Percentiles rank a stretch among this genome's conserved stretches.
Conservation (phyloP, 2,113 vertebrate genomes). For the Nettapus auritus region DNA sequence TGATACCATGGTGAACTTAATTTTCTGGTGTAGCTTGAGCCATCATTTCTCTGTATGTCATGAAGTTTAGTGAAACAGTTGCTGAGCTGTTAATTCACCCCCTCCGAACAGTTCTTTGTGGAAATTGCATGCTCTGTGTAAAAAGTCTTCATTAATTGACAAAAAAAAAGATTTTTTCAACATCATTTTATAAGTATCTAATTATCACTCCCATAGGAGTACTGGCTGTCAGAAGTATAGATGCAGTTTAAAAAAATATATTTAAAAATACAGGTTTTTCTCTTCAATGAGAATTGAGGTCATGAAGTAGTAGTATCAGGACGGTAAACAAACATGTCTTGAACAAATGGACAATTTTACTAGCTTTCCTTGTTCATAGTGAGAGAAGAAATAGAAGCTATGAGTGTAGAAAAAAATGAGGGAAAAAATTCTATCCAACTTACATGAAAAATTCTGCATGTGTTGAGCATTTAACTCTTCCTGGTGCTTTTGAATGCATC, state of each 20-base stretch:
- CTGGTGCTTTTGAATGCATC: not conserved
- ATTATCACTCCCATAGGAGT: not conserved
- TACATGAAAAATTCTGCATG: not conserved
- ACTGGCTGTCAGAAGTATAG: not conserved
- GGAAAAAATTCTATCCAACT: not conserved
- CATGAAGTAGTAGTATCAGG: not conserved
- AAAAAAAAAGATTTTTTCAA: not conserved
- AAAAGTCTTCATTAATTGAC: not conserved
- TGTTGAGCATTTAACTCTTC: conserved; percentile 2
- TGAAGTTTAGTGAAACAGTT: not conserved
- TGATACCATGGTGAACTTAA: not conserved
- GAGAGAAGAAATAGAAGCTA: not conserved
- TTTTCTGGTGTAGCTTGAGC: not conserved
- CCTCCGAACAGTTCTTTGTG: not conserved
- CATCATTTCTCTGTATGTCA: not conserved
- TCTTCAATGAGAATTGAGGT: not conserved
- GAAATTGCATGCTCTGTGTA: not conserved
- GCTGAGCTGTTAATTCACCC: not conserved
- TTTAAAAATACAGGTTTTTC: not conserved
- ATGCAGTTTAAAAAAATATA: not conserved
- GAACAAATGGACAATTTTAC: not conserved
- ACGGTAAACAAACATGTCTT: not conserved
- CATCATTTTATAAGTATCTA: not conserved
- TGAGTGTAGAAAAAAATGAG: not conserved
- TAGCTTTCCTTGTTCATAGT: not conserved